Percentiles rank a stretch among this genome's conserved stretches.
Evolutionary conservation across 1,140 invertebrate species (phyloP).

Genomic region (Schmidtea mediterranea): DNA sequence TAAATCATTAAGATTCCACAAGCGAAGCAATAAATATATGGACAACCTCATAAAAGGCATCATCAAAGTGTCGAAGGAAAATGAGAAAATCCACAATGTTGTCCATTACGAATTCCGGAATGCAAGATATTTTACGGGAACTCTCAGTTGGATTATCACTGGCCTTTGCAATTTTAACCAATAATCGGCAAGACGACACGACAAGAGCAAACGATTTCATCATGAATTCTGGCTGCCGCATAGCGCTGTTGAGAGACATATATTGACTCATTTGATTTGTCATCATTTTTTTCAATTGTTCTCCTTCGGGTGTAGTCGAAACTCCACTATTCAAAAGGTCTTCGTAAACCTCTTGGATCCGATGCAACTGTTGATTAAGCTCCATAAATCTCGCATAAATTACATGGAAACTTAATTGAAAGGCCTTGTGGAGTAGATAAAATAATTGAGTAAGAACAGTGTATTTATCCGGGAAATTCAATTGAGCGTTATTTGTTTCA

Average conservation of each 20-base stretch:
- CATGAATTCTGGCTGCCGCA: no score
- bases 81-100: constrained; percentile 52
- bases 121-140: constrained; percentile 6
- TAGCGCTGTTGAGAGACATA: no score
- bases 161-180: no score
- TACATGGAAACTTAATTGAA: constrained; percentile 52
- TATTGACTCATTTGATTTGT: no score
- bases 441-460: constrained; percentile 48
- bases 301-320: no score
- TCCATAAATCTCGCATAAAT: constrained; percentile 44
- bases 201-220: no score
- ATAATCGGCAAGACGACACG: no score
- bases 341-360: constrained; percentile 40
- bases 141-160: no score
- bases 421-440: constrained; percentile 53
- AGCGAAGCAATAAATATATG: constrained; percentile 3
- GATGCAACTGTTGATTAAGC: constrained; percentile 40
- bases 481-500: no score
- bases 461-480: no score
- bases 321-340: constrained; percentile 23
- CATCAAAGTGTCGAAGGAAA: constrained; percentile 38
- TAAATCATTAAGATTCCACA: no score
- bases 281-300: no score
- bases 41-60: constrained; percentile 17
- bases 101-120: constrained; percentile 66